These are phyloP conservation scores for Zaprionus tsacasi DNA, from an alignment of 1,140 invertebrate genomes.

Conservation along the genomic window DNA sequence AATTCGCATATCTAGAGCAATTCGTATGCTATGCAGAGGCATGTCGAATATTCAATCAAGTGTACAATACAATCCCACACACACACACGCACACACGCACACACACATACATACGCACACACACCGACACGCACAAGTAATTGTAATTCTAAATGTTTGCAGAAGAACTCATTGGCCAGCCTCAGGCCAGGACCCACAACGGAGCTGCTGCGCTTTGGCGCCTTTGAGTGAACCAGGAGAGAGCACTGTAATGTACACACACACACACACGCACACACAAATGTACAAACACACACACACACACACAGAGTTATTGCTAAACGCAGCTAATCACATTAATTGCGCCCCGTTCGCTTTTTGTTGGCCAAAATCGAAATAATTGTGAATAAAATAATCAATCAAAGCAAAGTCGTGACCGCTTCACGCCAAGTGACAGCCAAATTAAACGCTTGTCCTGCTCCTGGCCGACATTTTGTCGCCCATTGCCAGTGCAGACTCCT, in stretches of 20 bases:
- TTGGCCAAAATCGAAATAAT: constrained; percentile 37
- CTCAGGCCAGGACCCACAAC: constrained; percentile 56
- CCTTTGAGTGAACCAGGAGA: constrained; percentile 57
- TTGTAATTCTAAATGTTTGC: constrained; percentile 72
- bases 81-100: constrained; percentile 11
- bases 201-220: constrained; percentile 69
- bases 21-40: not conserved
- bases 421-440: constrained; percentile 29
- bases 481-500: constrained; percentile 8
- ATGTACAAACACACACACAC: not conserved
- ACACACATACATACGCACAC: constrained; percentile 4
- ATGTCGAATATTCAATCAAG: constrained; percentile 25
- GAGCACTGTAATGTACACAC: constrained; percentile 4
- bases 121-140: constrained; percentile 31
- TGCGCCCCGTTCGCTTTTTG: constrained; percentile 45
- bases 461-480: constrained; percentile 32
- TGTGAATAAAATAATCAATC: constrained; percentile 66
- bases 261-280: not conserved
- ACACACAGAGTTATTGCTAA: not conserved
- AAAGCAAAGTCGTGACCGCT: constrained; percentile 55
- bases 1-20: constrained; percentile 4
- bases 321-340: constrained; percentile 70
- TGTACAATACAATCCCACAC: constrained; percentile 22
- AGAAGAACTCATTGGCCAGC: constrained; percentile 70
- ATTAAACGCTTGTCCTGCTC: constrained; percentile 43